Evolutionary conservation across 1,140 invertebrate species (phyloP).

Genomic region (Copidosoma floridanum): DNA sequence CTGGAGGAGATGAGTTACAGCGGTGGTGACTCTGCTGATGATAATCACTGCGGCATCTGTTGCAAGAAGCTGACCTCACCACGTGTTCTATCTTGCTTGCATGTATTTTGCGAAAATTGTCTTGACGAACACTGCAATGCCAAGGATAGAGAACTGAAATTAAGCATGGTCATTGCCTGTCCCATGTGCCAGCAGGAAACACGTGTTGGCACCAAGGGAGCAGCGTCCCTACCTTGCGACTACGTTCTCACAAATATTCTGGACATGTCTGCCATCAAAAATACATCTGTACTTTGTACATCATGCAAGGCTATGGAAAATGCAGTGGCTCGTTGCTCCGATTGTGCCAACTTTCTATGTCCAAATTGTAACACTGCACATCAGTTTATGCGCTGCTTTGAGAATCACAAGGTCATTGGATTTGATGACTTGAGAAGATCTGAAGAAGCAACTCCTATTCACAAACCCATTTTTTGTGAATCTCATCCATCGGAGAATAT

Average conservation of each 20-base stretch:
- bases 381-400: slow-evolving; percentile 91
- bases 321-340: slow-evolving; percentile 87
- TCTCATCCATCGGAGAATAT: slow-evolving; percentile 75
- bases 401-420: slow-evolving; percentile 84
- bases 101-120: slow-evolving; percentile 89
- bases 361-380: slow-evolving; percentile 91
- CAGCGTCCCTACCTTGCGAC: slow-evolving; percentile 74
- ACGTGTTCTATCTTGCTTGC: slow-evolving; percentile 84
- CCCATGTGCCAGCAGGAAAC: slow-evolving; percentile 84
- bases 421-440: slow-evolving; percentile 83
- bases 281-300: slow-evolving; percentile 75
- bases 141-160: slow-evolving; percentile 65
- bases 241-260: slow-evolving; percentile 82
- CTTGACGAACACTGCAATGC: slow-evolving; percentile 74
- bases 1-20: slow-evolving; percentile 24
- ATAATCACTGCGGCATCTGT: slow-evolving; percentile 51
- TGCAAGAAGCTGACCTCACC: slow-evolving; percentile 74
- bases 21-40: slow-evolving; percentile 3
- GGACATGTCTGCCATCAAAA: slow-evolving; percentile 78
- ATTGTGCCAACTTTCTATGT: slow-evolving; percentile 92
- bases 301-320: slow-evolving; percentile 86
- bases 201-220: slow-evolving; percentile 69
- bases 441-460: slow-evolving; percentile 72
- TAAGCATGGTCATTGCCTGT: slow-evolving; percentile 63
- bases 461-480: slow-evolving; percentile 79